Percentiles rank a stretch among this genome's conserved stretches.
Conservation (phyloP, 2,888 invertebrate species). For the Rhamnusium bicolor region DNA sequence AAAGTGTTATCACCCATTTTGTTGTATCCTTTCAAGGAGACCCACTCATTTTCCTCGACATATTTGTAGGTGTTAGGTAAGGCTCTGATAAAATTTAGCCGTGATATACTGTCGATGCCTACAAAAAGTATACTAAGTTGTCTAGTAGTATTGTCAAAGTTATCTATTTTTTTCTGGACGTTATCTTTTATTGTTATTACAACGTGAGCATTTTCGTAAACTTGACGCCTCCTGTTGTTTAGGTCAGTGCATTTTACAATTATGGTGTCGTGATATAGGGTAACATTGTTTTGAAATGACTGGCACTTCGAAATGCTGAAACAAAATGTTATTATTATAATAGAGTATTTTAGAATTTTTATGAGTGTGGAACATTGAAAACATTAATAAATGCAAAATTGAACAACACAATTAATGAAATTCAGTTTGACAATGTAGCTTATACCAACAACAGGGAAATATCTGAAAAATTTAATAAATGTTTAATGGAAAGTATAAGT, state of each 20-base stretch:
- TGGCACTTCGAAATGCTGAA: conserved; percentile 72
- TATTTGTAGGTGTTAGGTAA: conserved; percentile 81
- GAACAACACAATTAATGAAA: no score
- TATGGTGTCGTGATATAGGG: conserved; percentile 71
- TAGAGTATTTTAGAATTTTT: no score
- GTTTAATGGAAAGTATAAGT: no score
- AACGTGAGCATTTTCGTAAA: conserved; percentile 75
- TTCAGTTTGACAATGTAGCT: no score
- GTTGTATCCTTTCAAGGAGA: conserved; percentile 67
- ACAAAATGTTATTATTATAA: conserved; percentile 38
- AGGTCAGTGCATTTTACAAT: conserved; percentile 72
- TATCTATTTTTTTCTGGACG: conserved; percentile 52
- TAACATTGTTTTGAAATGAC: conserved; percentile 67
- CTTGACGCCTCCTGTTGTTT: conserved; percentile 51
- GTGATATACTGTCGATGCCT: conserved; percentile 89
- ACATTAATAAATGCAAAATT: no score
- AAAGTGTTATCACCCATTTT: conserved; percentile 91
- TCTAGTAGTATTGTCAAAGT: conserved; percentile 54
- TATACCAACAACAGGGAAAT: no score
- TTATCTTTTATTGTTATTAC: conserved; percentile 63
- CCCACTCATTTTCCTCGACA: conserved; percentile 73
- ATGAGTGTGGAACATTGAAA: no score
- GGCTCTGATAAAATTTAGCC: conserved; percentile 84
- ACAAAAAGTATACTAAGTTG: conserved; percentile 82
- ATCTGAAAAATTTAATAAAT: no score